Evolutionary conservation across 2,888 invertebrate genomes (phyloP).

Genomic region (Lycophotia porphyrea): DNA sequence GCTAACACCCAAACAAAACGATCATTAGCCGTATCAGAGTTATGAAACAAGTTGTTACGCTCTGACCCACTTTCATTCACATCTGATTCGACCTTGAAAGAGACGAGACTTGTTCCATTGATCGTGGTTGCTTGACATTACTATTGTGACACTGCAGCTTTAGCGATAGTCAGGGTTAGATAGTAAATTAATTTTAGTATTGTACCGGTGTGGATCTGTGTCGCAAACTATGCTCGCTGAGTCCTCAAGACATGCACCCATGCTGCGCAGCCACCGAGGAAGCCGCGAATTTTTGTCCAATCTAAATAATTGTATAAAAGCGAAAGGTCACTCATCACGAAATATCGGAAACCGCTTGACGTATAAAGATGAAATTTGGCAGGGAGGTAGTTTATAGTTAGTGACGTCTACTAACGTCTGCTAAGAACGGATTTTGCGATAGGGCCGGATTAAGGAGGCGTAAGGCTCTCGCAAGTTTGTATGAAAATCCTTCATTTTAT

Average conservation of each 20-base stretch:
- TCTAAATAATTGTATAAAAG: too few relatives aligned
- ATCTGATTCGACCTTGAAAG: conserved; percentile 63
- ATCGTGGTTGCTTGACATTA: conserved; percentile 51
- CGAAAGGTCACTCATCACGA: too few relatives aligned
- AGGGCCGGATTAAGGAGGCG: too few relatives aligned
- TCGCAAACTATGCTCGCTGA: background rate
- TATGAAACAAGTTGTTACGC: conserved; percentile 60
- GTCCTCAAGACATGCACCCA: background rate
- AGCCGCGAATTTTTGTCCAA: background rate
- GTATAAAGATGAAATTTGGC: too few relatives aligned
- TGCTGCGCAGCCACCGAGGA: background rate
- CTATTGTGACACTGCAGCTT: conserved; percentile 52
- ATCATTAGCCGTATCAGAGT: conserved; percentile 42
- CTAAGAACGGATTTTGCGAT: too few relatives aligned
- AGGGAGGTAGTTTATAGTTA: too few relatives aligned
- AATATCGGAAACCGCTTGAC: too few relatives aligned
- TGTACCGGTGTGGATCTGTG: background rate
- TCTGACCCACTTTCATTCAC: conserved; percentile 65
- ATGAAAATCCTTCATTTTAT: too few relatives aligned
- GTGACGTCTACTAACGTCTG: too few relatives aligned
- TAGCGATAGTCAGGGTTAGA: conserved; percentile 1
- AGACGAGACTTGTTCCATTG: conserved; percentile 55
- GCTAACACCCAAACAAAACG: conserved; percentile 18
- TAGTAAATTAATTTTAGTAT: conserved; percentile 1
- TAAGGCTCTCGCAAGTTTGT: too few relatives aligned